Base-by-base conservation (phyloP, 2,888 invertebrate genomes). In the Tinea pellionella region DNA sequence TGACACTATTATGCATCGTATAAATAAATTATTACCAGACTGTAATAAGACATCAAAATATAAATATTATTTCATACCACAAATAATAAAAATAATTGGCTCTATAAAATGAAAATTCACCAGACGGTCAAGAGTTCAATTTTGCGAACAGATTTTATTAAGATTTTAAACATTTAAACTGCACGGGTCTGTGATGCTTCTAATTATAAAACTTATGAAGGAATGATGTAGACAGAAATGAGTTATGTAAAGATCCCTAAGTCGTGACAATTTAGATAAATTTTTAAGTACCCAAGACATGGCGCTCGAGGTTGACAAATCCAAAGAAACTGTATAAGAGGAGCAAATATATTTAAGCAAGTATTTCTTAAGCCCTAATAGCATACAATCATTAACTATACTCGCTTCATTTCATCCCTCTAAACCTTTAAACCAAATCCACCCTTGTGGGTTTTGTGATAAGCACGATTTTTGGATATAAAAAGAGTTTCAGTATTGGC, bases 1-100 rank as follows among this genome's bases (percentile, higher is more conserved):
- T 37, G 47, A 47, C 47, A 47, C 47, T 15, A 47, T 47, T 47
- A 47, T 16, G 47, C 47, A 47, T 47, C n/a, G n/a, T n/a, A n/a
- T n/a, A n/a, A n/a, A n/a, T n/a, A n/a, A n/a, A n/a, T n/a, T n/a
- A n/a, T n/a, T n/a, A n/a, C 15, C 47, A 37, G 37, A 37, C 37
- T 37, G 37, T 9, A 6, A 12, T n/a, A 37, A 37, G 37, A 37
- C 37, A 37, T 37, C 9, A 37, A 37, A 37, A 37, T 37, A 37
- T 37, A 37, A 12, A 37, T 37, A 37, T 37, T 24, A 24, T 6
- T 3, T 24, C 2, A 24, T 24, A 24, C 24, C 6, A 24, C 24
- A n/a, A n/a, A n/a, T n/a, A n/a, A n/a, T n/a, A n/a, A n/a, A n/a
- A n/a, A n/a, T n/a, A n/a, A n/a, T n/a, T 24, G 6, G 24, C 24